Evolutionary conservation across 2,113 vertebrate genomes (phyloP).

Genomic region (Dolichotis patagonum): DNA sequence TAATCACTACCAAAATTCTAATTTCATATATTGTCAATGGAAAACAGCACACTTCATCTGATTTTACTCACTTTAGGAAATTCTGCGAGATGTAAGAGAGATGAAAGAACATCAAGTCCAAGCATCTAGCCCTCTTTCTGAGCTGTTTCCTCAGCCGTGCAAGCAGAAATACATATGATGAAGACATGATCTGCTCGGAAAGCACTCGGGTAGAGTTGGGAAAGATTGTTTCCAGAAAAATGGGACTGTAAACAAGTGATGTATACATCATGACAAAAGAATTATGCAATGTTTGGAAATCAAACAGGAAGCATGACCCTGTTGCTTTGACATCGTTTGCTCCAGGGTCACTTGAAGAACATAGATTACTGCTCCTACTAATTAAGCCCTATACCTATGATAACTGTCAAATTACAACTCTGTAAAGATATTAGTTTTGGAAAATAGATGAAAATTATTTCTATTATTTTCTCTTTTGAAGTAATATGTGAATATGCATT

Average conservation of each 20-base stretch:
- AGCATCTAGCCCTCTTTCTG: background rate
- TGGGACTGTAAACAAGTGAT: background rate
- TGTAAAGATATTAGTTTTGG: constrained; percentile 14
- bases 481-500: background rate
- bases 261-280: background rate
- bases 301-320: background rate
- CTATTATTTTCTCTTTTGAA: constrained; percentile 44
- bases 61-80: constrained; percentile 9
- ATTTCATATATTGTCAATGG: background rate
- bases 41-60: background rate
- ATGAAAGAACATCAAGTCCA: no score
- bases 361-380: background rate
- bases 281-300: background rate
- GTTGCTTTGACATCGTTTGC: background rate
- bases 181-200: background rate
- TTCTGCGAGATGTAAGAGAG: background rate
- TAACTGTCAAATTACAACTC: background rate
- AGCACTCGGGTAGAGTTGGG: rapidly evolving
- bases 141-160: background rate
- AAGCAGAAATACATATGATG: rapidly evolving
- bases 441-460: constrained; percentile 47
- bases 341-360: background rate
- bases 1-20: background rate
- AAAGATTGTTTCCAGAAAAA: background rate
- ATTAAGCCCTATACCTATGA: background rate